Evolutionary conservation across 2,888 invertebrate species (phyloP).

Genomic region (Acleris emargana): DNA sequence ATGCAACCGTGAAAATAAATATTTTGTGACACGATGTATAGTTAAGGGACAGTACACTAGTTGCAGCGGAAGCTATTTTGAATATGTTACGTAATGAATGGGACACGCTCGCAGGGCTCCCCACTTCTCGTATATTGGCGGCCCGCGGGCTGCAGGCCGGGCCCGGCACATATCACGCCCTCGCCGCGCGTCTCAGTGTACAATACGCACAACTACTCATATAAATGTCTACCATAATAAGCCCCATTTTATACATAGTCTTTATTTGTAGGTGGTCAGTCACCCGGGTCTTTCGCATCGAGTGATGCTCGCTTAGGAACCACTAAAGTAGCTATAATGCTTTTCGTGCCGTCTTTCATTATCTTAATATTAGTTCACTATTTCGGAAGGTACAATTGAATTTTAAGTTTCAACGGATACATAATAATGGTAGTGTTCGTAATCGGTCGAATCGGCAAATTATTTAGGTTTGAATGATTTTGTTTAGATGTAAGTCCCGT

Average conservation of each 20-base stretch:
- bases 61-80: conserved; percentile 66
- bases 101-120: conserved; percentile 63
- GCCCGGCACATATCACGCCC: not conserved
- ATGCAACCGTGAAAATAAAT: conserved; percentile 71
- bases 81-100: conserved; percentile 59
- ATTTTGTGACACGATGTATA: conserved; percentile 81
- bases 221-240: conserved; percentile 13
- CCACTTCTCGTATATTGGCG: conserved; percentile 78
- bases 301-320: not conserved
- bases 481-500: conserved; percentile 22
- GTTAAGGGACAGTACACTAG: conserved; percentile 54
- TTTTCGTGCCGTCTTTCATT: not conserved
- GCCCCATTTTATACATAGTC: not conserved
- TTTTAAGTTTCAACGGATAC: conserved; percentile 20
- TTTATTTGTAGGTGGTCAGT: not conserved
- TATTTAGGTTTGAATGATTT: conserved; percentile 15
- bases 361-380: conserved; percentile 10
- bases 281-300: not conserved
- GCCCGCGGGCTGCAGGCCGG: conserved; percentile 43
- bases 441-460: conserved; percentile 19
- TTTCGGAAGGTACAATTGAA: conserved; percentile 27
- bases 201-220: conserved; percentile 64
- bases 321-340: too few species aligned
- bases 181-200: conserved; percentile 38
- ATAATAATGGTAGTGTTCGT: conserved; percentile 4